Base-by-base conservation (phyloP, 1,140 invertebrate species). In the Drosophila lacteicornis region DNA sequence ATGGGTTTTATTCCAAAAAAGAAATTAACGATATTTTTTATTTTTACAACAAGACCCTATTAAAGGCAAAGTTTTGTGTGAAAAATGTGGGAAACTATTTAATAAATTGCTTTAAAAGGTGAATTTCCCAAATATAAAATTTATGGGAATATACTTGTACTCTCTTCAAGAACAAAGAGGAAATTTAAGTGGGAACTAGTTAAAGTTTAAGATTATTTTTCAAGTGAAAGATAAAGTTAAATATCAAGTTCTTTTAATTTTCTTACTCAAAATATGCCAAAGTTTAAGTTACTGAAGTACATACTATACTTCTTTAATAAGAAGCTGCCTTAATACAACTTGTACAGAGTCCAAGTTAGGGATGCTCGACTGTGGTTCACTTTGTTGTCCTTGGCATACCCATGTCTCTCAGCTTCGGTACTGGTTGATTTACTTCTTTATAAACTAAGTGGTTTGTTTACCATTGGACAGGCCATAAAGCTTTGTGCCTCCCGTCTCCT, bases 361-460 rank as follows among this genome's bases (percentile, higher is more conserved):
- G 19, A 38, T 40, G 38, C 33, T 57, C 13, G 38, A 67, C 57
- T 75, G 33, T 73, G 49, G 30, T 51, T 38, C 27, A 46, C 51
- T 73, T 38, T 30, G 43, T 61, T 82, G 84, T 87, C 83, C 83
- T 87, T 87, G 83, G 63, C 71, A 55, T 76, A 30, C 69, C 69
- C 57, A 51, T 76, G 42, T 59, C 50, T 71, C 50, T 58, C 50
- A 51, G 55, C 49, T 57, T 43, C 40, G 65, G 46, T 62, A 42
- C 53, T 53, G 49, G 42, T 82, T 66, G 65, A 59, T 69, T 75
- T 77, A 76, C 65, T 83, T 83, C 57, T 80, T 61, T 69, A 56
- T 84, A 58, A 80, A 80, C 59, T 66, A 86, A 86, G 82, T 85
- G 79, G 61, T 67, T 75, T 86, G 79, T 79, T 85, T 78, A 84